A percentile compares a stretch with the other conserved stretches of the same genome.
Conservation (phyloP, 2,888 invertebrate species). For the Heterodera filipjevi region DNA sequence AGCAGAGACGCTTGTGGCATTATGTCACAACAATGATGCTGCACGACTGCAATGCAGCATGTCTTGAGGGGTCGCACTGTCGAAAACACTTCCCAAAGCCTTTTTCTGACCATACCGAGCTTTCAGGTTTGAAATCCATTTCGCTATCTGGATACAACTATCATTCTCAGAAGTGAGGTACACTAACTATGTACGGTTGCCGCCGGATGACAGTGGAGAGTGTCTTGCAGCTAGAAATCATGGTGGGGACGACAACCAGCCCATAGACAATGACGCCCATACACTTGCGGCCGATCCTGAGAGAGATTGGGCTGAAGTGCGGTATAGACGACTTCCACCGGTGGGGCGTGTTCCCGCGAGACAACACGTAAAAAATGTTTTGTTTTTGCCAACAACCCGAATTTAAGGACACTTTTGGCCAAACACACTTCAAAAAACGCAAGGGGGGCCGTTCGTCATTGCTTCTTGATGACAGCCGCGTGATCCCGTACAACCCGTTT, state of each 20-base stretch:
- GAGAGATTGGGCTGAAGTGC: slow-evolving; percentile 14
- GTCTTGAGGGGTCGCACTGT: slow-evolving; percentile 51
- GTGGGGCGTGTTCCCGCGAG: not conserved
- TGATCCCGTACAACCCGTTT: slow-evolving; percentile 65
- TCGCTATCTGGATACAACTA: not conserved
- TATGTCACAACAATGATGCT: slow-evolving; percentile 62
- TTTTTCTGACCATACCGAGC: slow-evolving; percentile 53
- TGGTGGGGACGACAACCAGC: not conserved
- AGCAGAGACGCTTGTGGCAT: slow-evolving; percentile 54
- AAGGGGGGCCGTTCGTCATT: not conserved
- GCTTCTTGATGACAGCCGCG: slow-evolving; percentile 61
- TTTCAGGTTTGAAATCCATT: slow-evolving; percentile 30
- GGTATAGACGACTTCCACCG: not conserved
- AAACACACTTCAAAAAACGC: not conserved
- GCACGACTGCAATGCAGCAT: slow-evolving; percentile 51
- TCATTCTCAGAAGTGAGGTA: not conserved
- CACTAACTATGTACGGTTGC: not conserved
- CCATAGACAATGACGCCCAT: not conserved
- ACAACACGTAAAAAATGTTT: not conserved
- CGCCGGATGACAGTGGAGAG: not conserved
- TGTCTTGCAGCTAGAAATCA: not conserved
- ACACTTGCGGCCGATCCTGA: not conserved
- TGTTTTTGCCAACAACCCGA: not conserved
- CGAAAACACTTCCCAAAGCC: slow-evolving; percentile 65
- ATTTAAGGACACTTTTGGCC: not conserved